A percentile compares a stretch with the other conserved stretches of the same genome.
Evolutionary conservation across 1,140 invertebrate genomes (phyloP).

Genomic region (Cryptotermes secundus): DNA sequence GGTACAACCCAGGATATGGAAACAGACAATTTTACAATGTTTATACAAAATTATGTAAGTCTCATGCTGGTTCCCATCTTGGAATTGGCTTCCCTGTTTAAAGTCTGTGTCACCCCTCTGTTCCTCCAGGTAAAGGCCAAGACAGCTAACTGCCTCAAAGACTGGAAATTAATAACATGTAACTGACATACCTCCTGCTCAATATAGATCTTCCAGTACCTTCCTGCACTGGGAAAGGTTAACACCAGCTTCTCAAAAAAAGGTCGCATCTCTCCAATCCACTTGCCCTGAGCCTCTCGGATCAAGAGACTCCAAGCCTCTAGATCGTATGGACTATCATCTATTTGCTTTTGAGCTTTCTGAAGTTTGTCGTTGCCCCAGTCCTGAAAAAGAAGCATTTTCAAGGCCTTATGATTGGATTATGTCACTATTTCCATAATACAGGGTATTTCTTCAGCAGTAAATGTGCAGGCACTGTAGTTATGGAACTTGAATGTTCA

Average conservation of each 20-base stretch:
- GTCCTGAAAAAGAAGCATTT: conserved; percentile 49
- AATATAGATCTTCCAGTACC: conserved; percentile 99
- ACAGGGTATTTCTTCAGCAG: not conserved
- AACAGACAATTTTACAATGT: no score
- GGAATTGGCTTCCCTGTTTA: no score
- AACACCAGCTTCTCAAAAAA: conserved; percentile 92
- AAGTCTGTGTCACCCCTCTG: no score
- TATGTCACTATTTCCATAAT: not conserved
- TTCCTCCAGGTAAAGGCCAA: no score
- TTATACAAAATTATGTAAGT: no score
- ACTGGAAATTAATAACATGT: no score
- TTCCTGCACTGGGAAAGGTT: conserved; percentile 93
- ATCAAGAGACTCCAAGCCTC: conserved; percentile 96
- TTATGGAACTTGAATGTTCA: no score
- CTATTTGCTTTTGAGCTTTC: conserved; percentile 75
- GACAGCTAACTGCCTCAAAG: no score
- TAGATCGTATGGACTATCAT: conserved; percentile 86
- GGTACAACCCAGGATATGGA: no score
- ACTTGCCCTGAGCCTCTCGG: conserved; percentile 86
- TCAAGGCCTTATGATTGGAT: not conserved
- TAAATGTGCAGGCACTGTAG: no score
- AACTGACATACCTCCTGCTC: conserved; percentile 85
- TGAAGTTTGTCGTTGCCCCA: conserved; percentile 83
- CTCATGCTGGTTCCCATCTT: no score
- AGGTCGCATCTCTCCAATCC: conserved; percentile 85